Base-by-base conservation (phyloP, 2,797 vertebrate genomes). In the Australoheros facetus region DNA sequence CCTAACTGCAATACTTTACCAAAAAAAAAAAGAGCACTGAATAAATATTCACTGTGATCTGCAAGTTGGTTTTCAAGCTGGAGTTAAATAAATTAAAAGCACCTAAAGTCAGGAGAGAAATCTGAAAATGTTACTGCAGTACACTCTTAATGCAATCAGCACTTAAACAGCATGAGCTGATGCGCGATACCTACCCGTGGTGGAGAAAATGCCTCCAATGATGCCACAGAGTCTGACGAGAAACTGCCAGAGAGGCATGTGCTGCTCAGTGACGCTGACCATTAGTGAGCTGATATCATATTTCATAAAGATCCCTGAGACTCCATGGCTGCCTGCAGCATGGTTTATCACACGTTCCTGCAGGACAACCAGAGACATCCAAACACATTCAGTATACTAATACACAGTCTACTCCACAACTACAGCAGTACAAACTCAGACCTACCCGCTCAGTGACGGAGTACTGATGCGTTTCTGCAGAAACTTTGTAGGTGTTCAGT, bases 221-320 rank as follows among this genome's bases (percentile, higher is more conserved):
- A 99, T 99, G 82, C 98, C 98, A 82, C 98, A 99, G 60, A 99
- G 97, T 71, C 98, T 95, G 84, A 99, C 95, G 6, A 99, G 96
- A 89, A 99, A 99, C 95, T 99, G 97, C 98, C 98, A 99, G 28
- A 99, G 94, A 13, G 98, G 98, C 98, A 99, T 99, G 92, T 99
- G 98, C 81, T 99, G 97, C 93, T 99, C 98, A 0, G 97, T 99
- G 84, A 99, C 97, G 0, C 94, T 98, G 82, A 99, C 98, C 98
- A 98, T 99, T 4, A 99, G 95, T 16, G 98, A 99, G 91, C 96
- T 99, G 93, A 99, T 97, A 74, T 99, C 98, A 0, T 99, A 99
- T 77, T 99, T 99, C 97, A 99, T 98, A 85, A 99, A 99, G 94
- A 99, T 98, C 87, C 98, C 98, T 1, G 98, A 99, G 71, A 99